phyloP scores from a whole-genome alignment of 1,140 invertebrate genomes.

The Pachyrhynchus sulphureomaculatus region DNA sequence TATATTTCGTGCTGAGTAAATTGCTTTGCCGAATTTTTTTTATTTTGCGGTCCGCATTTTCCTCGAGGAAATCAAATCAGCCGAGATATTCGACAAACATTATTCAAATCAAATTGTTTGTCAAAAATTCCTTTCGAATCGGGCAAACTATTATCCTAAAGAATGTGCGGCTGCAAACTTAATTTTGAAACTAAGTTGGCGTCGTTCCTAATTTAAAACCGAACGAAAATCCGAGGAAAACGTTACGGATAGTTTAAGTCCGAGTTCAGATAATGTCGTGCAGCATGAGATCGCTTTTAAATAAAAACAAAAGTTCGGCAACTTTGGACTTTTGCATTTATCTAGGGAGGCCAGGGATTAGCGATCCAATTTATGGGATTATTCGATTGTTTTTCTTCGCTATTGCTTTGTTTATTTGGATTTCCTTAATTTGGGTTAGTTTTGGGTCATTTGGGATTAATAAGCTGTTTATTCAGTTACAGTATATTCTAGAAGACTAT shows the following conservation, averaged over 20 bases:
- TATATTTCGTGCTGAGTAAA: no score
- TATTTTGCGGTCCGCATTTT: no score
- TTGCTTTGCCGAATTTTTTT: no score
- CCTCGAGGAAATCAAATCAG: no score
- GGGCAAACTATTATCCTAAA: neutral
- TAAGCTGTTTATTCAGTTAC: no score
- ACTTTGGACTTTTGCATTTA: neutral
- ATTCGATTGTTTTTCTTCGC: neutral
- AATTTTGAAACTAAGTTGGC: slow-evolving; percentile 3
- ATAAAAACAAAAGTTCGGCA: slow-evolving; percentile 3
- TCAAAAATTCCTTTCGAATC: no score
- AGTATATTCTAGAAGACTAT: no score
- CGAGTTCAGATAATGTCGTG: slow-evolving; percentile 7
- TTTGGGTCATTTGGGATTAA: no score
- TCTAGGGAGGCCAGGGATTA: neutral
- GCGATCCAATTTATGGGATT: neutral
- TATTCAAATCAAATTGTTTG: no score
- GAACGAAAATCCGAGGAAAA: slow-evolving; percentile 7
- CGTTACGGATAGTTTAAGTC: neutral
- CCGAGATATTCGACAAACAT: no score
- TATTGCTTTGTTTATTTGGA: neutral
- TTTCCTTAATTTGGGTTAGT: neutral
- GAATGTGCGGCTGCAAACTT: neutral
- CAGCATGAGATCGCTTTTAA: slow-evolving; percentile 1
- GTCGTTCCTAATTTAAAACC: slow-evolving; percentile 2